A percentile compares a stretch with the other conserved stretches of the same genome.
Evolutionary conservation across 2,888 invertebrate genomes (phyloP).

Genomic region (Branchellion lobata): DNA sequence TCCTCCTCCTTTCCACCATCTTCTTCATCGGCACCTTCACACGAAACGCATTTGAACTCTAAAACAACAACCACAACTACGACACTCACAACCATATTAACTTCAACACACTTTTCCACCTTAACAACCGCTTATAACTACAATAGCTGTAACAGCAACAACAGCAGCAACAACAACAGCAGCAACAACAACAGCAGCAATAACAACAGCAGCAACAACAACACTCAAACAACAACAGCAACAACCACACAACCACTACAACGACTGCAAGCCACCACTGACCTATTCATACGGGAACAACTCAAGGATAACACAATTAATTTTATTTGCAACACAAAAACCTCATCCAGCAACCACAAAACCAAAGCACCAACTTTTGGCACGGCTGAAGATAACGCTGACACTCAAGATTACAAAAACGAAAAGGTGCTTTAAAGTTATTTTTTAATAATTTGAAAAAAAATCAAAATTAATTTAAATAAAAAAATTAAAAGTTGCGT

Average conservation of each 20-base stretch:
- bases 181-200: not conserved
- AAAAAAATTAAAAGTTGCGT: no score
- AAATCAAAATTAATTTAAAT: no score
- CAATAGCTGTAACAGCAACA: no score
- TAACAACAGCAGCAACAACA: no score
- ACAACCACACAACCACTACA: conserved; percentile 7
- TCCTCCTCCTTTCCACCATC: not conserved
- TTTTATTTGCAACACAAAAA: not conserved
- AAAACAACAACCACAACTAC: not conserved
- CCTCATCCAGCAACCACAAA: no score
- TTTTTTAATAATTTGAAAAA: no score
- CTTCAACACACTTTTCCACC: not conserved
- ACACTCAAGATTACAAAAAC: not conserved
- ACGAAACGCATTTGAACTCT: no score
- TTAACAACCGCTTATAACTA: no score
- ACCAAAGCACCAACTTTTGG: not conserved
- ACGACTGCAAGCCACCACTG: conserved; percentile 28
- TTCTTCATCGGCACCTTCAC: no score
- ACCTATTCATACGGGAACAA: conserved; percentile 33
- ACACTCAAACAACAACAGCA: no score
- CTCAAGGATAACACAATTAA: not conserved
- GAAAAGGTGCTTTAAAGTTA: no score
- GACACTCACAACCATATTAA: not conserved
- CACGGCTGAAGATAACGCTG: not conserved
- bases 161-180: conserved; percentile 7